Percentiles rank a stretch among this genome's conserved stretches.
These are phyloP conservation scores for Bubo blakistoni DNA, from an alignment of 2,113 vertebrate species.

Conservation along the genomic window DNA sequence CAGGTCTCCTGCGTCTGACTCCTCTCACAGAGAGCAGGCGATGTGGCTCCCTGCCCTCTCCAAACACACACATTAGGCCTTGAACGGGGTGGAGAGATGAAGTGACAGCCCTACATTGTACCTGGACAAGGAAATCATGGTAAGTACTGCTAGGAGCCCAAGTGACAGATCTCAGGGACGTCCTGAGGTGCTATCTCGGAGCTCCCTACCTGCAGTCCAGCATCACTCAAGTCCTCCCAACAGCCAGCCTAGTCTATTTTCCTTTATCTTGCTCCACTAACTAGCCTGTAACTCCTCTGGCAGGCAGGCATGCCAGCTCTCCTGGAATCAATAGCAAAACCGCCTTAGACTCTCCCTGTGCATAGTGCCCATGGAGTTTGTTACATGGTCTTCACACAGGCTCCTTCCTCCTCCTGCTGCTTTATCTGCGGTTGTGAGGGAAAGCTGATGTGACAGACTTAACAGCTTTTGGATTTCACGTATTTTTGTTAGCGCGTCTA, in stretches of 20 bases:
- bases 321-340: background rate
- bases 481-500: background rate
- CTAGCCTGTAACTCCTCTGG: background rate
- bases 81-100: accelerated
- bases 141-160: background rate
- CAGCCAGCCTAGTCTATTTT: background rate
- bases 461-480: background rate
- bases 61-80: no score
- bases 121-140: background rate
- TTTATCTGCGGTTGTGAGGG: background rate
- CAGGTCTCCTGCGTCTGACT: background rate
- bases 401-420: background rate
- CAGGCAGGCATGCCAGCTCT: background rate
- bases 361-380: background rate
- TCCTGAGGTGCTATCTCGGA: accelerated
- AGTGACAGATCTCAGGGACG: background rate
- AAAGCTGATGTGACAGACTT: background rate
- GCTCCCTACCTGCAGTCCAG: background rate
- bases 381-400: background rate
- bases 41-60: background rate
- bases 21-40: background rate
- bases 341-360: background rate
- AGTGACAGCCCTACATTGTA: accelerated
- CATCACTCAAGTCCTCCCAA: background rate
- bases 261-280: background rate